Percentiles rank a stretch among this genome's conserved stretches.
These are phyloP conservation scores for Austrolebias charrua DNA, from an alignment of 2,797 vertebrate genomes.

Conservation along the genomic window DNA sequence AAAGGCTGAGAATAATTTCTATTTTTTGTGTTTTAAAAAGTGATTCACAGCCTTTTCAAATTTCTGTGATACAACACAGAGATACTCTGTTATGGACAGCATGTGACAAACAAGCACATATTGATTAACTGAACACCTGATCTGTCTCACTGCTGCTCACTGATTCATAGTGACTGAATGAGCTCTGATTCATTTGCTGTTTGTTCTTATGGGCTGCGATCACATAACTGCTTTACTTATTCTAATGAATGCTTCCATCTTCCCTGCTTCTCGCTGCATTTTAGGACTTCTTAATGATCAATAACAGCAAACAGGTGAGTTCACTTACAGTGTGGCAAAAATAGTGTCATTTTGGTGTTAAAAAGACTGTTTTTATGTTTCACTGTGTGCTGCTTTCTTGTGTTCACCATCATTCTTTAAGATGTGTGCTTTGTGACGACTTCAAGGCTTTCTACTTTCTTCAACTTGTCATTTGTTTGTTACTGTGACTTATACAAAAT, in stretches of 20 bases:
- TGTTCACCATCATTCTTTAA: slow-evolving; percentile 5
- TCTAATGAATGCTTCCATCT: slow-evolving; percentile 85
- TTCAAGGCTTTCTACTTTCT: not conserved
- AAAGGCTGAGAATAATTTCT: not conserved
- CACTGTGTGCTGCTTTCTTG: slow-evolving; percentile 1
- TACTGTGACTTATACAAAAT: slow-evolving; percentile 9
- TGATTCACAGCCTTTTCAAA: slow-evolving; percentile 7
- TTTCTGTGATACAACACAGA: slow-evolving; percentile 7
- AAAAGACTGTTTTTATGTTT: not conserved
- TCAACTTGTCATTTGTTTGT: slow-evolving; percentile 11
- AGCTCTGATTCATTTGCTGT: slow-evolving; percentile 54
- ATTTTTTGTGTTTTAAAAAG: not conserved
- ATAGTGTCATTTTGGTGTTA: slow-evolving; percentile 7
- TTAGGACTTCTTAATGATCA: slow-evolving; percentile 99
- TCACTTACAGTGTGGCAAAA: slow-evolving; percentile 34
- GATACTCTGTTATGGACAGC: slow-evolving; percentile 32
- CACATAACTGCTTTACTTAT: slow-evolving; percentile 87
- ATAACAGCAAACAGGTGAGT: slow-evolving; percentile 82
- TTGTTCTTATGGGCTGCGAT: slow-evolving; percentile 79
- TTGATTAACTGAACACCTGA: slow-evolving; percentile 22
- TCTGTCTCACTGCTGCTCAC: slow-evolving; percentile 48
- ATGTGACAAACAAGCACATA: slow-evolving; percentile 50
- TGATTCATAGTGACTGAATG: slow-evolving; percentile 25
- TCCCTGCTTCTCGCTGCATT: slow-evolving; percentile 94
- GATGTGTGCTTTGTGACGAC: not conserved